phyloP scores from a whole-genome alignment of 2,113 vertebrate species.

The Leptobrachium leishanense region DNA sequence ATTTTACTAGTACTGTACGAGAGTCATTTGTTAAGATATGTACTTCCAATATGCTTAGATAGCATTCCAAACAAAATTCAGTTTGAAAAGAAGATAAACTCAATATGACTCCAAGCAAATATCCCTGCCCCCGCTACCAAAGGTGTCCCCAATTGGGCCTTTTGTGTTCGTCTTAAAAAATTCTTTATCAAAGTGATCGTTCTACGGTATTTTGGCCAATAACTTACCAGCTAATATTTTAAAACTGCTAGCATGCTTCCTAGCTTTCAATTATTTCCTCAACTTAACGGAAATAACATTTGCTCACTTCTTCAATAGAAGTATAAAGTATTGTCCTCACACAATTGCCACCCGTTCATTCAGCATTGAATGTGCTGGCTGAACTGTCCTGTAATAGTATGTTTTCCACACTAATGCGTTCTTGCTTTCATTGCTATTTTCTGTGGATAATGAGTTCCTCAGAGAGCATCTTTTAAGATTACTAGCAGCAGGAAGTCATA shows the following conservation, averaged over 20 bases:
- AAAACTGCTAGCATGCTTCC: not conserved
- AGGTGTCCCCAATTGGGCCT: too few relatives aligned
- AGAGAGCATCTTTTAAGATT: slow-evolving; percentile 29
- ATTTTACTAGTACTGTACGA: too few relatives aligned
- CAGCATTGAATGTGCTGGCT: slow-evolving; percentile 3
- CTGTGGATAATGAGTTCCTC: slow-evolving; percentile 35
- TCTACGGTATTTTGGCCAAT: too few relatives aligned
- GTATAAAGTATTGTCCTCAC: not conserved
- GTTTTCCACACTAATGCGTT: slow-evolving; percentile 2
- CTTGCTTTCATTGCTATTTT: slow-evolving; percentile 7
- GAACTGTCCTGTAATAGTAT: slow-evolving; percentile 13
- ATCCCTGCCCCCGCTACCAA: too few relatives aligned
- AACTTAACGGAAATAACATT: not conserved
- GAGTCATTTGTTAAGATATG: too few relatives aligned
- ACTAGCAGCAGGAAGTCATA: slow-evolving; percentile 16
- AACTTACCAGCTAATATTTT: not conserved
- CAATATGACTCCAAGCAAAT: too few relatives aligned
- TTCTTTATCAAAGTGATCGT: too few relatives aligned
- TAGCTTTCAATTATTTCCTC: not conserved
- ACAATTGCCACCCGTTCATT: slow-evolving; percentile 1
- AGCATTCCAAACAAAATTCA: too few relatives aligned
- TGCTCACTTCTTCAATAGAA: not conserved
- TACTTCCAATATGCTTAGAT: too few relatives aligned
- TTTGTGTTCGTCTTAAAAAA: too few relatives aligned
- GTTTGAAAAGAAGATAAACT: too few relatives aligned